Evolutionary conservation across 2,113 vertebrate species (phyloP).

Genomic region (Sinosuthora webbiana): DNA sequence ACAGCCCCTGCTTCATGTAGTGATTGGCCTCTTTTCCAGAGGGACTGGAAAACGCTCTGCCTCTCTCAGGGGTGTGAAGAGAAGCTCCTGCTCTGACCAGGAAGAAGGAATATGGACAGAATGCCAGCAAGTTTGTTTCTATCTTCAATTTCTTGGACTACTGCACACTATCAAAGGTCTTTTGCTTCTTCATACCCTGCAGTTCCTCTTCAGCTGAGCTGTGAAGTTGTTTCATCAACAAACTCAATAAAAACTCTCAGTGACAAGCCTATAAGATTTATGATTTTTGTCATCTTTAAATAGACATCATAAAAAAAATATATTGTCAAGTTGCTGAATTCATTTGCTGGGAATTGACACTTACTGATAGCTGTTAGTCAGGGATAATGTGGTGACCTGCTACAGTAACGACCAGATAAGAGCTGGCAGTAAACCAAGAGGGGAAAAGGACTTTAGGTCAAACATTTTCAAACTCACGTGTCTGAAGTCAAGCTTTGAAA

Average conservation of each 20-base stretch:
- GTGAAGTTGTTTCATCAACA: conserved; percentile 51
- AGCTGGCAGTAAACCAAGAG: conserved; percentile 1
- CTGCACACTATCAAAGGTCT: conserved; percentile 44
- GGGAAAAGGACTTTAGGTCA: conserved; percentile 21
- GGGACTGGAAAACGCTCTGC: neutral
- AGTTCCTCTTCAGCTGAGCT: conserved; percentile 41
- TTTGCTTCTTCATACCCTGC: conserved; percentile 23
- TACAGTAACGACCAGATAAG: conserved; percentile 22
- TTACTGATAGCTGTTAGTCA: conserved; percentile 26
- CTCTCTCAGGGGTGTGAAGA: neutral
- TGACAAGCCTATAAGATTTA: conserved; percentile 49
- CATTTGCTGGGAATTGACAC: conserved; percentile 45
- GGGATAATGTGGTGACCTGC: conserved; percentile 21
- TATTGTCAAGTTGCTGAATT: conserved; percentile 6
- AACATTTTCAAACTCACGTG: neutral
- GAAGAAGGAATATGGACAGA: neutral
- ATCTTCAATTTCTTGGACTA: conserved; percentile 57
- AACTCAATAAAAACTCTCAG: conserved; percentile 40
- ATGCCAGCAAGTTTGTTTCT: neutral
- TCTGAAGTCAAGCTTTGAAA: conserved; percentile 16
- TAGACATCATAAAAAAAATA: neutral
- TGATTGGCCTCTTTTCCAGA: neutral
- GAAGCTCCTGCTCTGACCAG: neutral
- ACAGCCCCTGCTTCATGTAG: neutral
- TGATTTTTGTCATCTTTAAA: conserved; percentile 59